Conservation (phyloP, 2,888 invertebrate genomes). For the Oscheius sp. region DNA sequence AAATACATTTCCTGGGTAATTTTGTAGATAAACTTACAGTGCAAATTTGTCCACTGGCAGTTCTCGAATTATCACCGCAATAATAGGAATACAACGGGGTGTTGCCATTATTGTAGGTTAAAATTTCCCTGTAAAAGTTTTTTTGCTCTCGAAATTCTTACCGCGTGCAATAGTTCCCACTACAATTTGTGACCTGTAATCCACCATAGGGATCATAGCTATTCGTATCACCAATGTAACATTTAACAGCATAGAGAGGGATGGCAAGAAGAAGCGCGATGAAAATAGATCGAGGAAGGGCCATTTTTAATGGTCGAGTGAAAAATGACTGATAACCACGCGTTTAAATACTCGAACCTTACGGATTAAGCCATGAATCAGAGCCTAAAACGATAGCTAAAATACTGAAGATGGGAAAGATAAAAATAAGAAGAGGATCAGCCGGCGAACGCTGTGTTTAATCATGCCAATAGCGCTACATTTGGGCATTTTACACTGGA, state of each 20-base stretch:
- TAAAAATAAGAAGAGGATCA: too few relatives aligned
- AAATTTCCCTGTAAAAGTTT: neutral
- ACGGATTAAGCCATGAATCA: neutral
- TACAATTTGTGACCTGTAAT: neutral
- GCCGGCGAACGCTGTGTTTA: too few relatives aligned
- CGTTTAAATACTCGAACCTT: neutral
- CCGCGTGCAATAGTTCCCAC: neutral
- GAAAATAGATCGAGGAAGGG: neutral
- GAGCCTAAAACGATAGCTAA: too few relatives aligned
- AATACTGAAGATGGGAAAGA: too few relatives aligned
- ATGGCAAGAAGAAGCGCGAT: neutral
- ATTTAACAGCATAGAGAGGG: slow-evolving; percentile 1
- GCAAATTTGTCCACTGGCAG: neutral
- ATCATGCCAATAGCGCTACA: too few relatives aligned
- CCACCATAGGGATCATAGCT: neutral
- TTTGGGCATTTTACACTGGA: too few relatives aligned
- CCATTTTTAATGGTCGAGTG: neutral
- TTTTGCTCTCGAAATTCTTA: neutral
- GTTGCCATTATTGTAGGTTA: neutral
- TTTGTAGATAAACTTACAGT: neutral
- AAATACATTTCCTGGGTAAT: neutral
- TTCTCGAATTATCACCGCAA: neutral
- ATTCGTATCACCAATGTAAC: neutral
- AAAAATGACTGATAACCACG: neutral
- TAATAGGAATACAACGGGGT: neutral